Percentiles rank a stretch among this genome's conserved stretches.
phyloP scores from a whole-genome alignment of 2,113 vertebrate species.

The Scortum barcoo region DNA sequence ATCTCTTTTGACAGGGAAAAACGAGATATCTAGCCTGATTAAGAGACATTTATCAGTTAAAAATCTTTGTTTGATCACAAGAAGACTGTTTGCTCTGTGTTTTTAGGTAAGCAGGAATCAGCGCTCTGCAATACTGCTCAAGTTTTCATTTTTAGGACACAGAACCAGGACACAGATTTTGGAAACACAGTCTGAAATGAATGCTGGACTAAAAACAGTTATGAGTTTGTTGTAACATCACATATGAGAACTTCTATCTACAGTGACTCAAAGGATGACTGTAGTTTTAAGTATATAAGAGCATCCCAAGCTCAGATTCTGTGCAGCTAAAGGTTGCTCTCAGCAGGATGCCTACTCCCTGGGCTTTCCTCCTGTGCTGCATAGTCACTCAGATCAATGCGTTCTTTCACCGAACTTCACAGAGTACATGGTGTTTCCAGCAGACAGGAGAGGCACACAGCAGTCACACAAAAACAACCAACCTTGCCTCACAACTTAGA shows the following conservation, averaged over 20 bases:
- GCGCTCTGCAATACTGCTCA: background rate
- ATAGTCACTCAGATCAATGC: conserved; percentile 74
- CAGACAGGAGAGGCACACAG: conserved; percentile 64
- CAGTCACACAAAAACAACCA: conserved; percentile 73
- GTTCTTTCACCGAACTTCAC: conserved; percentile 76
- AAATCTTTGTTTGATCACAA: conserved; percentile 5
- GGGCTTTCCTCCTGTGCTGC: conserved; percentile 60
- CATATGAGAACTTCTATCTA: background rate
- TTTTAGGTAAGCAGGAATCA: too few relatives aligned
- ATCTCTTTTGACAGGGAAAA: conserved; percentile 10
- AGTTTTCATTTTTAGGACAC: background rate
- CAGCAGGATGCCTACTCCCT: conserved; percentile 56
- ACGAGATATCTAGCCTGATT: background rate
- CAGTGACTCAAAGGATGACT: conserved; percentile 33
- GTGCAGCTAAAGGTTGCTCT: conserved; percentile 65
- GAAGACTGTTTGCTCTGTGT: background rate
- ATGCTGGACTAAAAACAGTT: background rate
- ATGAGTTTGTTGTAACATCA: conserved; percentile 28
- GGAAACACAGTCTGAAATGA: too few relatives aligned
- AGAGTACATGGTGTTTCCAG: conserved; percentile 74
- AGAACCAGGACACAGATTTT: background rate
- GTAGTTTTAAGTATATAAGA: conserved; percentile 34
- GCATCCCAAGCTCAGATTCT: conserved; percentile 45
- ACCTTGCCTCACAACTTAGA: conserved; percentile 57
- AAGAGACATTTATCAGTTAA: background rate